Evolutionary conservation across 30 jellyfish, hydroid and myxozoan genomes (phyloP).

Genomic region (Rhopilema esculentum): DNA sequence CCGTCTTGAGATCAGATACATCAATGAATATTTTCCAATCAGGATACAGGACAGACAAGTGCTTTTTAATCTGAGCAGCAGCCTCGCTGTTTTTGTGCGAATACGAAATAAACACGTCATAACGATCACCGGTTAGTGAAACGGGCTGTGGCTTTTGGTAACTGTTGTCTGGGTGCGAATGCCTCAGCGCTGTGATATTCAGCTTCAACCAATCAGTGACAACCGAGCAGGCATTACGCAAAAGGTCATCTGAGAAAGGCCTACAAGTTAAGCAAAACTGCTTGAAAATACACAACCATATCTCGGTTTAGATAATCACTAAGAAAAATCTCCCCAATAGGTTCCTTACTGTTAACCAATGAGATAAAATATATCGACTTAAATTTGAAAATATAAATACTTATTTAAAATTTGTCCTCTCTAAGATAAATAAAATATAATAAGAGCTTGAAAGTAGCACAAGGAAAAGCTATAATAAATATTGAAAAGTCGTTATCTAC

Average conservation of each 20-base stretch:
- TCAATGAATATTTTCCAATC: constrained; percentile 87
- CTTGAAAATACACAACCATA: not conserved
- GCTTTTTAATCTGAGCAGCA: constrained; percentile 50
- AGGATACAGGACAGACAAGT: constrained; percentile 45
- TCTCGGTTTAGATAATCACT: too few species aligned
- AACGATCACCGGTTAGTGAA: constrained; percentile 22
- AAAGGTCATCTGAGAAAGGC: constrained; percentile 32
- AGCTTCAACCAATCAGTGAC: constrained; percentile 54
- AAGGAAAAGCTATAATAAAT: not conserved
- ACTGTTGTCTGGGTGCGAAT: not conserved
- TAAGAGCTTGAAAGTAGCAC: not conserved
- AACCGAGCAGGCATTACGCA: constrained; percentile 38
- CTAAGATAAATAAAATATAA: not conserved
- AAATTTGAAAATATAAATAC: too few species aligned
- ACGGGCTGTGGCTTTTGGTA: not conserved
- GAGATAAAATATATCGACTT: too few species aligned
- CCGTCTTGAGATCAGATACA: constrained; percentile 80
- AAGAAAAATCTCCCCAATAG: too few species aligned
- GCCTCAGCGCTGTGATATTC: constrained; percentile 32
- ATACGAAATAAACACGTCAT: constrained; percentile 89
- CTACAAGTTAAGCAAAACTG: constrained; percentile 6
- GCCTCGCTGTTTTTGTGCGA: constrained; percentile 74
- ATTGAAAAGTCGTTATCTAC: constrained; percentile 19
- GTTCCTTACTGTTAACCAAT: too few species aligned
- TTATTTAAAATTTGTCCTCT: too few species aligned